Evolutionary conservation across 92 coral and sea anemone genomes (phyloP).

Genomic region (Nematostella vectensis): DNA sequence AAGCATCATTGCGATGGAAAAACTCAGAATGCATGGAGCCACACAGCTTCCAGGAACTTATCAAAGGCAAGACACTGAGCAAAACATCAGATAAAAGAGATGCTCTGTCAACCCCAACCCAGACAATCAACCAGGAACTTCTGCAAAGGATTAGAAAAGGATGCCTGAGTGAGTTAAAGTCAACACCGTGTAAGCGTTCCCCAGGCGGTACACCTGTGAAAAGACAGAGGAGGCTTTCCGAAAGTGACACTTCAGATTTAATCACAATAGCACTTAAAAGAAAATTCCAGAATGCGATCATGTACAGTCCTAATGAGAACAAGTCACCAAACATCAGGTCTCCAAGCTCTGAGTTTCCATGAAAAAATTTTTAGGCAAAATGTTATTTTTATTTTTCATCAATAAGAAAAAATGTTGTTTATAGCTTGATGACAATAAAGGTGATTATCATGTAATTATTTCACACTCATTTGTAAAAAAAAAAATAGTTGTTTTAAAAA

Average conservation of each 20-base stretch:
- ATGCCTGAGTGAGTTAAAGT: slow-evolving; percentile 40
- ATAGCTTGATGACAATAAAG: too few relatives aligned
- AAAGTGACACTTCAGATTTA: slow-evolving; percentile 56
- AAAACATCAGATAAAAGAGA: neutral
- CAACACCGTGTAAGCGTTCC: slow-evolving; percentile 73
- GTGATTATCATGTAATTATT: too few relatives aligned
- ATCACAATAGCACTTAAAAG: slow-evolving; percentile 61
- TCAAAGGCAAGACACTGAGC: too few relatives aligned
- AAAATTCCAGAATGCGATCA: slow-evolving; percentile 53
- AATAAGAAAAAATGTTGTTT: too few relatives aligned
- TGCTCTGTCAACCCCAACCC: slow-evolving; percentile 22
- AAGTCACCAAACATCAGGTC: slow-evolving; percentile 46
- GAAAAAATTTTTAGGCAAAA: neutral
- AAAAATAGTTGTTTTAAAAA: too few relatives aligned
- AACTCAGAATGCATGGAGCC: too few relatives aligned
- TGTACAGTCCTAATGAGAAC: slow-evolving; percentile 63
- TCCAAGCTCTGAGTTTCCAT: slow-evolving; percentile 26
- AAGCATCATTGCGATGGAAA: too few relatives aligned
- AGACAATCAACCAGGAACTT: slow-evolving; percentile 44
- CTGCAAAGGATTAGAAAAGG: slow-evolving; percentile 37
- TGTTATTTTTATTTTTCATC: neutral
- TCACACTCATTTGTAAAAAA: too few relatives aligned
- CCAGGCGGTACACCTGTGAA: slow-evolving; percentile 81
- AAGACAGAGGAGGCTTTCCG: slow-evolving; percentile 46
- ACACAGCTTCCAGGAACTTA: too few relatives aligned